phyloP scores from a whole-genome alignment of 2,797 vertebrate species.

The Neosilurus hyrtlii region DNA sequence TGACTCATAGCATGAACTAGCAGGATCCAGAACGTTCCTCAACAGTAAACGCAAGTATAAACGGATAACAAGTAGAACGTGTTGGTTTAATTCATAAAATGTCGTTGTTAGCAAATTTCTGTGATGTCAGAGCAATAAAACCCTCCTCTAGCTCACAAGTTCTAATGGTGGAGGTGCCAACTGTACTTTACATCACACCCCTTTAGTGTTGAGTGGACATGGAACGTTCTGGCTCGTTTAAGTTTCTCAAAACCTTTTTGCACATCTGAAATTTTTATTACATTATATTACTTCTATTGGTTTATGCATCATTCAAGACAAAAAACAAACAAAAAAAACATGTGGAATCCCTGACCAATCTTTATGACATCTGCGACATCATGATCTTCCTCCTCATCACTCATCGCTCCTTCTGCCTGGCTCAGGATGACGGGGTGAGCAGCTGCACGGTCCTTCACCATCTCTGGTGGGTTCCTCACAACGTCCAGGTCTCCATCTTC shows the following conservation, averaged over 20 bases:
- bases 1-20: background rate
- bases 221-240: too few relatives aligned
- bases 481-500: constrained; percentile 89
- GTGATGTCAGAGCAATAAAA: background rate
- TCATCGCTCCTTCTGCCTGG: constrained; percentile 65
- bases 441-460: constrained; percentile 60
- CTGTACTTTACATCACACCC: too few relatives aligned
- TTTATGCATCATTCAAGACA: background rate
- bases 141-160: background rate
- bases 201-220: too few relatives aligned
- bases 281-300: background rate
- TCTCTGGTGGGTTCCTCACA: constrained; percentile 64
- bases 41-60: background rate
- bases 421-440: constrained; percentile 81
- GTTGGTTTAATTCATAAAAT: background rate
- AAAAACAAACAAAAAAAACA: too few relatives aligned
- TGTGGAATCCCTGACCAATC: constrained; percentile 80
- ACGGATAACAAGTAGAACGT: background rate
- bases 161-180: too few relatives aligned
- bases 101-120: background rate
- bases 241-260: too few relatives aligned
- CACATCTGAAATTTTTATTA: too few relatives aligned
- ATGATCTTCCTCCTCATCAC: constrained; percentile 55
- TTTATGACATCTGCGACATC: constrained; percentile 64
- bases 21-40: background rate